Evolutionary conservation across 53 echinoderm and acorn worm genomes (phyloP).

Genomic region (Paracentrotus lividus): DNA sequence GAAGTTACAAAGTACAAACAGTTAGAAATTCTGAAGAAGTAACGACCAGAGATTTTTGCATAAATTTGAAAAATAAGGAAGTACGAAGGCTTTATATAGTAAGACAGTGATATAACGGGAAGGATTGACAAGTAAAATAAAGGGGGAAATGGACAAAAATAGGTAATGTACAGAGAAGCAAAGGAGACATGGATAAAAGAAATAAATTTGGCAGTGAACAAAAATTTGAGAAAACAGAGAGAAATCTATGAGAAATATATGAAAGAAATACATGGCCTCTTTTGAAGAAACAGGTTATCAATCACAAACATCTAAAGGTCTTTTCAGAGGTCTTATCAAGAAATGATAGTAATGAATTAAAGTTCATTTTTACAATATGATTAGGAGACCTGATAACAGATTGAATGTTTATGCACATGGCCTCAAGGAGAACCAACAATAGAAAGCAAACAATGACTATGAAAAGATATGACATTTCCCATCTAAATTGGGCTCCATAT

Average conservation of each 20-base stretch:
- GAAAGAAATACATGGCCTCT: neutral
- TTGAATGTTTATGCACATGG: neutral
- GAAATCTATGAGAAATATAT: neutral
- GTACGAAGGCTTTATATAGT: neutral
- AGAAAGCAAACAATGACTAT: neutral
- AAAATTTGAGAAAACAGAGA: neutral
- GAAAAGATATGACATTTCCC: neutral
- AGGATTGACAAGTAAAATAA: neutral
- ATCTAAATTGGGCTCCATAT: neutral
- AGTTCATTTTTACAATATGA: neutral
- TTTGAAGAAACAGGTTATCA: neutral
- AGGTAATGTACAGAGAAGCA: neutral
- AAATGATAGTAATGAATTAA: neutral
- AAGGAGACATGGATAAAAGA: neutral
- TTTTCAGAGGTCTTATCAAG: neutral
- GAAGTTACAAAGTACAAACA: no score
- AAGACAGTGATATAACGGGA: neutral
- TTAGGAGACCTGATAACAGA: neutral
- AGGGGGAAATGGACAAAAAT: neutral
- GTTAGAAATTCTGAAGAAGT: neutral
- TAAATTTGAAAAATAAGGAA: neutral
- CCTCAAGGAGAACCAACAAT: neutral
- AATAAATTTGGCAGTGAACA: no score
- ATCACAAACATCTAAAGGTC: neutral
- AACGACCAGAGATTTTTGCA: neutral